phyloP scores from a whole-genome alignment of 2,113 vertebrate genomes.

The Cynoglossus semilaevis region DNA sequence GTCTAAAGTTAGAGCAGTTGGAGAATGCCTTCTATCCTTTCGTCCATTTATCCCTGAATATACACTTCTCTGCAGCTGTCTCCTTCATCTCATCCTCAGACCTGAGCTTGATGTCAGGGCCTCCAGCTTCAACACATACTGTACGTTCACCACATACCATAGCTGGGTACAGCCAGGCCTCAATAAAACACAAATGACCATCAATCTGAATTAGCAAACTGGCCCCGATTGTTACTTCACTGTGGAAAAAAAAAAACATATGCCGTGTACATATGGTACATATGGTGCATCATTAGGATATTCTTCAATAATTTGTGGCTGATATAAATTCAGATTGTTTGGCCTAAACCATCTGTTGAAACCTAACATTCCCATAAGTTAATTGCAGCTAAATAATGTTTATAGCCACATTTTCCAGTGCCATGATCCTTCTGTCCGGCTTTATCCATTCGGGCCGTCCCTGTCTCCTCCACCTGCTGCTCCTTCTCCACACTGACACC shows the following conservation, averaged over 20 bases:
- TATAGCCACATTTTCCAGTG: slow-evolving; percentile 6
- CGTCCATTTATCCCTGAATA: slow-evolving; percentile 55
- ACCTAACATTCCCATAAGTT: slow-evolving; percentile 11
- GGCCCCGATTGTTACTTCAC: slow-evolving; percentile 23
- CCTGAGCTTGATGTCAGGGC: slow-evolving; percentile 60
- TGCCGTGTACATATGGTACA: slow-evolving; percentile 20
- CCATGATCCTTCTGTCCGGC: slow-evolving; percentile 12
- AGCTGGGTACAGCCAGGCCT: slow-evolving; percentile 25
- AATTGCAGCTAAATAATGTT: background rate
- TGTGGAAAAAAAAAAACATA: slow-evolving; percentile 18
- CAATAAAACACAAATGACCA: slow-evolving; percentile 36
- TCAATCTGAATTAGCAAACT: slow-evolving; percentile 36
- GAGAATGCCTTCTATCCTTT: slow-evolving; percentile 59
- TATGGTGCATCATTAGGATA: slow-evolving; percentile 20
- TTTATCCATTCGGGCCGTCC: slow-evolving; percentile 17
- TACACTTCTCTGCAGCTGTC: slow-evolving; percentile 66
- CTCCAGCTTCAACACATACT: slow-evolving; percentile 43
- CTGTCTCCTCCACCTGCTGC: slow-evolving; percentile 63
- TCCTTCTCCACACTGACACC: slow-evolving; percentile 52
- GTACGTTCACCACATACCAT: slow-evolving; percentile 46
- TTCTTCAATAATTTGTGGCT: slow-evolving; percentile 10
- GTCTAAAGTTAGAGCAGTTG: slow-evolving; percentile 71
- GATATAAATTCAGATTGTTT: slow-evolving; percentile 2
- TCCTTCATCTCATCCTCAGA: slow-evolving; percentile 64
- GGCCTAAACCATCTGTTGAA: background rate